Conservation (phyloP, 2,888 invertebrate species). For the Oxycera nigricornis region DNA sequence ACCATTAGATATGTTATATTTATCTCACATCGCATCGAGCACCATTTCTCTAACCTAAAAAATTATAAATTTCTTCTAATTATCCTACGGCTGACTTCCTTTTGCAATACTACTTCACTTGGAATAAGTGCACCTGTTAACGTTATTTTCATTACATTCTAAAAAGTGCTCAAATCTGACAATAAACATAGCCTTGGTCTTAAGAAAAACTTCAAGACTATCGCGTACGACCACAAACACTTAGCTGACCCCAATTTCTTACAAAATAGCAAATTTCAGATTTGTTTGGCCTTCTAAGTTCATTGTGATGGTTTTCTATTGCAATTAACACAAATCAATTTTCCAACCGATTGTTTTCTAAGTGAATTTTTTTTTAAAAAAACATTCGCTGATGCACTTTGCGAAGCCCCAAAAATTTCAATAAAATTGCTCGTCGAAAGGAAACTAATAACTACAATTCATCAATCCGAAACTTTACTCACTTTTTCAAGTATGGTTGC, state of each 20-base stretch:
- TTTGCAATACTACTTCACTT: too few species aligned
- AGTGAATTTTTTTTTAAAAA: not conserved
- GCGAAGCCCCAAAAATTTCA: not conserved
- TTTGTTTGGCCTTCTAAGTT: slow-evolving; percentile 10
- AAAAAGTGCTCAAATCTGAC: too few species aligned
- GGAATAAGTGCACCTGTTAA: too few species aligned
- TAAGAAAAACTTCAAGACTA: not conserved
- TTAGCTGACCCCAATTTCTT: not conserved
- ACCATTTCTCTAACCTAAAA: too few species aligned
- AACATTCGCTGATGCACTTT: not conserved
- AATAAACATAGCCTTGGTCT: not conserved
- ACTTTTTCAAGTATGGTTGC: not conserved
- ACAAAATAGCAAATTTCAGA: not conserved
- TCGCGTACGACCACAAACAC: not conserved
- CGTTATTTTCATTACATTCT: too few species aligned
- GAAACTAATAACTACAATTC: not conserved
- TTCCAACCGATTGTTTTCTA: not conserved
- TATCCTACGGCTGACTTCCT: too few species aligned
- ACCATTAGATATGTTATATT: too few species aligned
- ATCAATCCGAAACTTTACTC: not conserved
- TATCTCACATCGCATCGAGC: too few species aligned
- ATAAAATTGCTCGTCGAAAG: not conserved
- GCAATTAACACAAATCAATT: not conserved
- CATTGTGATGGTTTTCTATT: not conserved
- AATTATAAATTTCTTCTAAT: too few species aligned